Evolutionary conservation across 1,140 invertebrate genomes (phyloP).

Genomic region (Drosophila ananassae): DNA sequence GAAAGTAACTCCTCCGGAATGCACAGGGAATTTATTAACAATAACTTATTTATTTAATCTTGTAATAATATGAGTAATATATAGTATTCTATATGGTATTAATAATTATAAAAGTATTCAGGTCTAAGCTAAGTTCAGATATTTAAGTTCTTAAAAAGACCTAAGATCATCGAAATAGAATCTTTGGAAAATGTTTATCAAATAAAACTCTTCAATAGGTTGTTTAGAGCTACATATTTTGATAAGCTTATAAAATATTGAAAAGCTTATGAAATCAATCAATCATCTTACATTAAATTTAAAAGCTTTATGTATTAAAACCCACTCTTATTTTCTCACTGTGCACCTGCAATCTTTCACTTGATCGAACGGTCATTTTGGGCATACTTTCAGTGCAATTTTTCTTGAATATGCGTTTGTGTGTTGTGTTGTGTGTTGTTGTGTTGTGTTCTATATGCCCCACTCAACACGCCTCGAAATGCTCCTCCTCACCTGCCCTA

Average conservation of each 20-base stretch:
- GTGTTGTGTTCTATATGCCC: slow-evolving; percentile 34
- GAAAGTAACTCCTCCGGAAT: slow-evolving; percentile 16
- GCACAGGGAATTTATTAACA: neutral
- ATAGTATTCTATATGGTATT: neutral
- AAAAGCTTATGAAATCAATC: too few species aligned
- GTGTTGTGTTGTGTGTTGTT: slow-evolving; percentile 1
- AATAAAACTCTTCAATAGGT: too few species aligned
- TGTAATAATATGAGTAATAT: neutral
- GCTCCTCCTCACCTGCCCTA: neutral
- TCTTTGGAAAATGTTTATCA: too few species aligned
- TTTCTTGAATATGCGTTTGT: slow-evolving; percentile 16
- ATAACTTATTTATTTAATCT: too few species aligned
- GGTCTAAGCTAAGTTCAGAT: neutral
- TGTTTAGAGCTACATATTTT: too few species aligned
- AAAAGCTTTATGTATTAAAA: neutral
- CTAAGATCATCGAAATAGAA: too few species aligned
- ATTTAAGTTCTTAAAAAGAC: neutral
- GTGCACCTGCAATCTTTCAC: slow-evolving; percentile 48
- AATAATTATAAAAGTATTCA: too few species aligned
- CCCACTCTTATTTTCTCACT: neutral
- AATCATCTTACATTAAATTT: neutral
- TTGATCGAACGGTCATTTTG: slow-evolving; percentile 77
- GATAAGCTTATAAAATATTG: too few species aligned
- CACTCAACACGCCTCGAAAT: slow-evolving; percentile 55
- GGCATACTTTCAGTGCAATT: slow-evolving; percentile 73